Conservation (phyloP, 2,888 invertebrate species). For the Chrysolina oricalcia region DNA sequence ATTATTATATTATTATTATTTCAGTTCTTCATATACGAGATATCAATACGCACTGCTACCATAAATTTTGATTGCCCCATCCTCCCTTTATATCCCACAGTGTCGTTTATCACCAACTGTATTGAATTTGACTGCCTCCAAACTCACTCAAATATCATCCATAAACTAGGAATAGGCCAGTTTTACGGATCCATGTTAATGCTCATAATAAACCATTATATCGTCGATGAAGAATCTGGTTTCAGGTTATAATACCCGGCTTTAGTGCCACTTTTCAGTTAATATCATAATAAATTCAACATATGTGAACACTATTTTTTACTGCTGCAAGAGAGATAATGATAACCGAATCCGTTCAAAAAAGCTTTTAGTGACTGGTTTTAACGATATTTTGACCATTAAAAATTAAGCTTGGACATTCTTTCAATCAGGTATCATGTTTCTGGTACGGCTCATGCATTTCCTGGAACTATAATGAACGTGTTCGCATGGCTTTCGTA, state of each 20-base stretch:
- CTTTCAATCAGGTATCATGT: conserved; percentile 50
- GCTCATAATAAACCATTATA: conserved; percentile 52
- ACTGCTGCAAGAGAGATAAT: conserved; percentile 61
- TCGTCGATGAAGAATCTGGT: conserved; percentile 62
- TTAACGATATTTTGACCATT: conserved; percentile 59
- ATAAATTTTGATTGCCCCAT: background rate
- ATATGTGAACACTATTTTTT: conserved; percentile 70
- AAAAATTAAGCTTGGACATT: conserved; percentile 58
- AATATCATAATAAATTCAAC: conserved; percentile 71
- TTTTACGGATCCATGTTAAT: conserved; percentile 36
- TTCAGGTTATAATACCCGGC: conserved; percentile 60
- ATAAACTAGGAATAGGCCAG: conserved; percentile 26
- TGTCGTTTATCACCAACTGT: background rate
- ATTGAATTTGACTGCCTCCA: conserved; percentile 30
- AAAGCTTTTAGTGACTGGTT: conserved; percentile 63
- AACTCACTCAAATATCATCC: conserved; percentile 16
- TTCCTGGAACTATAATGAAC: conserved; percentile 7
- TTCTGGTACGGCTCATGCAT: conserved; percentile 27
- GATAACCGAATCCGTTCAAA: conserved; percentile 61
- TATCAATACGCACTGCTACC: background rate
- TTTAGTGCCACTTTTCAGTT: conserved; percentile 68
- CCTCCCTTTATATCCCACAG: conserved; percentile 10
- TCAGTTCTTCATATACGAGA: too few relatives aligned
- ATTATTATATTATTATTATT: too few relatives aligned
- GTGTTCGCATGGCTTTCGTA: background rate